phyloP scores from a whole-genome alignment of 2,888 invertebrate genomes.

The Mechanitis messenoides region DNA sequence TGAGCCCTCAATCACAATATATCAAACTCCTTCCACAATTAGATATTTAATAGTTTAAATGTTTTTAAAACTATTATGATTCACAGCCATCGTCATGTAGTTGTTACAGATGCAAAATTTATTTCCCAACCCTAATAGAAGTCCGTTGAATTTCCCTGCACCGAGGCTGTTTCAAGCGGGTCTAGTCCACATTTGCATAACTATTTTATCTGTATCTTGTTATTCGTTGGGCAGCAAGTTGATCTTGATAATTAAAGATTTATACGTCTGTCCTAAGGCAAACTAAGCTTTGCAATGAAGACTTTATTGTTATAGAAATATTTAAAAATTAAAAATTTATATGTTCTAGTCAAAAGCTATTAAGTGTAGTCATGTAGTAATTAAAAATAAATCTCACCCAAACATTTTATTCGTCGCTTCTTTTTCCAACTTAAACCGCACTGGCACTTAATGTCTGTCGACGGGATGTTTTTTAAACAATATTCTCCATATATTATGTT shows the following conservation, averaged over 20 bases:
- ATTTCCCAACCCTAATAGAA: conserved; percentile 38
- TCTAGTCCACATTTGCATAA: conserved; percentile 48
- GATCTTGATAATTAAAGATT: conserved; percentile 41
- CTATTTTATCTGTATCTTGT: conserved; percentile 45
- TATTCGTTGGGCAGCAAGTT: conserved; percentile 36
- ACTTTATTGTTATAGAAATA: conserved; percentile 28
- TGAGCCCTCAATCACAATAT: conserved; percentile 38
- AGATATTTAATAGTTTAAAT: not conserved
- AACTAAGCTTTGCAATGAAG: conserved; percentile 28
- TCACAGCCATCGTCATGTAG: conserved; percentile 9
- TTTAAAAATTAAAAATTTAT: conserved; percentile 11
- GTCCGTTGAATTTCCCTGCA: conserved; percentile 36
- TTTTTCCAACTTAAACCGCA: conserved; percentile 23
- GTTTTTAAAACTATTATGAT: not conserved
- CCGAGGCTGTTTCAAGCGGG: conserved; percentile 34
- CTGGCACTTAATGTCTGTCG: conserved; percentile 58
- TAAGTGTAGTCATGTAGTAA: conserved; percentile 4
- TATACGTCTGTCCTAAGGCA: conserved; percentile 30
- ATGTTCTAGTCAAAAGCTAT: not conserved
- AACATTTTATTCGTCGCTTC: conserved; percentile 22
- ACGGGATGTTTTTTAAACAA: conserved; percentile 57
- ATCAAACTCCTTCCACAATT: conserved; percentile 15
- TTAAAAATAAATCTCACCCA: conserved; percentile 23
- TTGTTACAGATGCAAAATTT: conserved; percentile 28
- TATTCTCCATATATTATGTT: conserved; percentile 63